Conservation (phyloP, 2,113 vertebrate genomes). For the Erythrocercus mccallii region DNA sequence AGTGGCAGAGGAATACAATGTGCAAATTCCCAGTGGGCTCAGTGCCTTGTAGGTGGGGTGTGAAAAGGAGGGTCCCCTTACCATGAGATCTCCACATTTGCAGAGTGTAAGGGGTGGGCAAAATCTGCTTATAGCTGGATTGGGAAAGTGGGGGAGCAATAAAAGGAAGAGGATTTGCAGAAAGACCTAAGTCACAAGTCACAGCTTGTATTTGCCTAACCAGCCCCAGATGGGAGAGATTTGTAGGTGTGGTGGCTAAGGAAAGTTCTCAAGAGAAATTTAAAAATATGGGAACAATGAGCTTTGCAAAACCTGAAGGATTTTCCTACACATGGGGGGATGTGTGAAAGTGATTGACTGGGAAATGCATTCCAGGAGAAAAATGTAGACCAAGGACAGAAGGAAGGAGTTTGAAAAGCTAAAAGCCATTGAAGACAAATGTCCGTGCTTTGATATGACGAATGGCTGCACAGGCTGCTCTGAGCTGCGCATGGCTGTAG, state of each 20-base stretch:
- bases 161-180: not conserved
- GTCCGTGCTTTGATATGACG: not conserved
- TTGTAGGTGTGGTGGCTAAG: not conserved
- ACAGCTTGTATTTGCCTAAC: not conserved
- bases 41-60: not conserved
- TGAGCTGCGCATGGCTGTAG: not conserved
- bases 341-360: not conserved
- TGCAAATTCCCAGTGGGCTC: not conserved
- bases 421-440: not conserved
- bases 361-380: not conserved
- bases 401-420: not conserved
- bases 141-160: not conserved
- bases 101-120: not conserved
- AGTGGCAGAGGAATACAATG: not conserved
- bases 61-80: not conserved
- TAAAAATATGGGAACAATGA: not conserved
- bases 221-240: not conserved
- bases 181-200: constrained; percentile 1
- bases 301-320: not conserved
- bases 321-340: not conserved
- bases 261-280: not conserved
- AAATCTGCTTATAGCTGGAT: not conserved
- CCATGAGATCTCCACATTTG: not conserved
- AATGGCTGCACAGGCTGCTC: not conserved
- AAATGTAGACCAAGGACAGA: not conserved